Percentiles rank a stretch among this genome's conserved stretches.
These are phyloP conservation scores for Leucoma salicis DNA, from an alignment of 2,888 invertebrate genomes.

Conservation along the genomic window DNA sequence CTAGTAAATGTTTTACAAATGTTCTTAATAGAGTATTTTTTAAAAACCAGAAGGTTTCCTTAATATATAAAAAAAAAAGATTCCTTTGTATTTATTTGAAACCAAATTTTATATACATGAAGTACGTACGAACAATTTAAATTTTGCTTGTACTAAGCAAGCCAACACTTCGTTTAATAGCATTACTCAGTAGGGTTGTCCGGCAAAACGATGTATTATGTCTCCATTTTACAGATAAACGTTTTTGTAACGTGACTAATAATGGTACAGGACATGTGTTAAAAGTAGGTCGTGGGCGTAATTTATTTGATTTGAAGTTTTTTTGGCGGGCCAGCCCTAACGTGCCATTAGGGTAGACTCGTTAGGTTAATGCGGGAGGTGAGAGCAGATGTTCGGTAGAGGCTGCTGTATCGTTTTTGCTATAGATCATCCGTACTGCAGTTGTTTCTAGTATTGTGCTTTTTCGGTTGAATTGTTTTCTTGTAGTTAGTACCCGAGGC, in stretches of 20 bases:
- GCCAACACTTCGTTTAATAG: constrained; percentile 27
- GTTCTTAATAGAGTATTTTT: too few relatives aligned
- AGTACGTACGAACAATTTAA: constrained; percentile 24
- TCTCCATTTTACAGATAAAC: constrained; percentile 59
- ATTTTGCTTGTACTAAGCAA: constrained; percentile 27
- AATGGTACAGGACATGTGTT: constrained; percentile 57
- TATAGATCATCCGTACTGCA: constrained; percentile 65
- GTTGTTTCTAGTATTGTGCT: constrained; percentile 50
- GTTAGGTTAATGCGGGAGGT: constrained; percentile 77
- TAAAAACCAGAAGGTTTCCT: too few relatives aligned
- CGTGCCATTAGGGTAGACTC: constrained; percentile 75
- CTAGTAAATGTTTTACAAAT: too few relatives aligned
- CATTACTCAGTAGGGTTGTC: constrained; percentile 35
- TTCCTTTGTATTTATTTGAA: too few relatives aligned
- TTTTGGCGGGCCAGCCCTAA: constrained; percentile 60
- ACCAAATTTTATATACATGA: constrained; percentile 7
- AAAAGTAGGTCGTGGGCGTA: constrained; percentile 61
- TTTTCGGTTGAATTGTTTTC: constrained; percentile 39
- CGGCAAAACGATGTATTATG: constrained; percentile 43
- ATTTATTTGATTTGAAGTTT: constrained; percentile 74
- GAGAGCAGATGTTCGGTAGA: constrained; percentile 66
- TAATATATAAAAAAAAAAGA: too few relatives aligned
- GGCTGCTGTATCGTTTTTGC: constrained; percentile 59
- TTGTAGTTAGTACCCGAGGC: constrained; percentile 26
- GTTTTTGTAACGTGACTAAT: constrained; percentile 67